Evolutionary conservation across 2,888 invertebrate genomes (phyloP), one percentile per base, ranked within the genome.

Genomic region (Xylophagus ater): DNA sequence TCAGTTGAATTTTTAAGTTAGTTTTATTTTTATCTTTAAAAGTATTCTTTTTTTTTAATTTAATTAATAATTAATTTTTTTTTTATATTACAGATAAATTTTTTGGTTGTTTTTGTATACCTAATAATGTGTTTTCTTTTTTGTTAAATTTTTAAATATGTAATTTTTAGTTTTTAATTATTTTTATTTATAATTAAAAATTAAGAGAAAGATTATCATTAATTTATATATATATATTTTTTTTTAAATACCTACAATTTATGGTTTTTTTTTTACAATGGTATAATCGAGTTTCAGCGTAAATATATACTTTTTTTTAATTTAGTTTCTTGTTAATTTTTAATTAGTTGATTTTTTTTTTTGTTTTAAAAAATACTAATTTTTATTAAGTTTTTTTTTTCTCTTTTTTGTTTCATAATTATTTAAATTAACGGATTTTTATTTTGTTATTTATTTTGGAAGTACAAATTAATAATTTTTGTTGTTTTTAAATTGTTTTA

Each of bases 221-320:
- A 26, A 26, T 26, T 26, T 26, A 14, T 26, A 26, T 26, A 12
- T 26, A 26, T 5, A 26, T 26, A 14, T 26, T 26, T n/a, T n/a
- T n/a, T n/a, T n/a, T n/a, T n/a, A n/a, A n/a, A n/a, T n/a, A n/a
- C n/a, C n/a, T n/a, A n/a, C 6, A 26, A 26, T 14, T 26, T 26
- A 2, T 26, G 9, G 14, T 26, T 2, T 26, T 14, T 26, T 4
- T 25, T 8, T 25, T 25, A n/a, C 14, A 14, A 12, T 26, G 4
- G 4, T 26, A 14, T 12, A 14, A 2, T 13, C 7, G 6, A 26
- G 13, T 7, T 4, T 5, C 12, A 7, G 14, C 26, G 13, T 26
- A 26, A 26, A 26, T 26, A 12, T 14, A 26, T 14, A 26, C 5
- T 14, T 26, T 26, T 26, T 26, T 14, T 5, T 14, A 26, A 12